Base-by-base conservation (phyloP, 2,113 vertebrate genomes). In the Phalacrocorax aristotelis region DNA sequence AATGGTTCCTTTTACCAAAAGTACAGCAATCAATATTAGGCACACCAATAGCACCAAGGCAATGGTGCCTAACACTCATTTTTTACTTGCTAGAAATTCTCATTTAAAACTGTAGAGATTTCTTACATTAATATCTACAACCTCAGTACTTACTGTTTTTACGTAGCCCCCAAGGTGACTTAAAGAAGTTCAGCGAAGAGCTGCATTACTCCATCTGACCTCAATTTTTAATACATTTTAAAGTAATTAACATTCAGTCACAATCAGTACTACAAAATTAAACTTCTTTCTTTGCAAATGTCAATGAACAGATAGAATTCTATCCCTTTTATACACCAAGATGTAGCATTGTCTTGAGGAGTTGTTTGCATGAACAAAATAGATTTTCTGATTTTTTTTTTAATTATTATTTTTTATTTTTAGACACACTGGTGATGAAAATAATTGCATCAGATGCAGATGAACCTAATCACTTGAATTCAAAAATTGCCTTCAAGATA, bases 401-500 rank as follows among this genome's bases (percentile, higher is more conserved):
- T 89, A 18, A 40, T 49, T 65, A 21, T 61, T 83, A 3, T 54
- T 80, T n/a, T 76, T 95, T 66, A 30, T 96, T 98, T 86, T 69
- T 94, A 99, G 99, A 97, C 62, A 98, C 98, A 13, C 42, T 98
- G 82, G 98, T 99, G 72, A 98, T 99, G 98, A 98, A 90, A 91
- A 94, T 99, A 87, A 98, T 96, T 52, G 99, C 98, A 40, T 98
- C 98, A 25, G 99, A 99, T 97, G 99, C 95, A 38, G 99, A 99
- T 87, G 91, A 99, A 72, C 90, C 77, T 48, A 94, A 94, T 77
- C 98, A 98, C 4, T 4, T 66, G 27, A 88, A 98, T 96, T 98
- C 99, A 46, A 78, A 97, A 97, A 98, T 99, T 29, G 95, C 78
- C 32, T 99, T 99, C 97, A 98, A 98, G 61, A 98, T 99, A 74